Base-by-base conservation (phyloP, 2,797 vertebrate genomes). In the Danionella dracula region DNA sequence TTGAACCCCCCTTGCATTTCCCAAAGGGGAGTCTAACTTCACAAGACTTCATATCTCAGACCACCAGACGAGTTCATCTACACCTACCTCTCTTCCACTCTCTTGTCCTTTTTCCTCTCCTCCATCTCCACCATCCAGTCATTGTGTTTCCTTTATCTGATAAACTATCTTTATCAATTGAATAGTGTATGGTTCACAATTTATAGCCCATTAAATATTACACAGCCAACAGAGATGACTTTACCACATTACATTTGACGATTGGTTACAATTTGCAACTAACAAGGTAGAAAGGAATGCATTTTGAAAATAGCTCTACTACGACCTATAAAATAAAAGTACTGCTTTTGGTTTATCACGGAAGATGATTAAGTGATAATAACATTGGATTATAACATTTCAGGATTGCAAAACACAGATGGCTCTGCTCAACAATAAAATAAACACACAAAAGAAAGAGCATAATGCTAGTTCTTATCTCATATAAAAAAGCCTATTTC, bases 321-420 rank as follows among this genome's bases (percentile, higher is more conserved):
- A 44, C 44, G 56, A 31, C 69, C 74, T 61, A 59, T 76, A 75
- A 73, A 71, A 78, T 79, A 46, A 69, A 76, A 75, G 48, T 63
- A 75, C 75, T 76, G 75, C 68, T 71, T 20, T 37, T 67, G 49
- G 63, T 76, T 77, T 77, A 77, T 72, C 58, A 45, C 69, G 37
- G 67, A 53, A 71, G 65, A 73, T 66, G 70, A 78, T 78, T 76
- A 68, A 73, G 68, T 72, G 66, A 76, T 72, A 54, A 17, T 67
- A n/a, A n/a, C n/a, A n/a, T 29, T 27, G 16, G 70, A 75, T 71
- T 71, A 74, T 76, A 67, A 54, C 66, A 76, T 76, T 76, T 55
- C 57, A 61, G 67, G 19, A 8, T 45, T 40, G 63, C 51, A 37
- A 49, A n/a, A 58, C 46, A 67, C 72, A 60, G 63, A 57, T 42